These are phyloP conservation scores for Tetropium fuscum DNA, from an alignment of 2,888 invertebrate species.

Conservation along the genomic window DNA sequence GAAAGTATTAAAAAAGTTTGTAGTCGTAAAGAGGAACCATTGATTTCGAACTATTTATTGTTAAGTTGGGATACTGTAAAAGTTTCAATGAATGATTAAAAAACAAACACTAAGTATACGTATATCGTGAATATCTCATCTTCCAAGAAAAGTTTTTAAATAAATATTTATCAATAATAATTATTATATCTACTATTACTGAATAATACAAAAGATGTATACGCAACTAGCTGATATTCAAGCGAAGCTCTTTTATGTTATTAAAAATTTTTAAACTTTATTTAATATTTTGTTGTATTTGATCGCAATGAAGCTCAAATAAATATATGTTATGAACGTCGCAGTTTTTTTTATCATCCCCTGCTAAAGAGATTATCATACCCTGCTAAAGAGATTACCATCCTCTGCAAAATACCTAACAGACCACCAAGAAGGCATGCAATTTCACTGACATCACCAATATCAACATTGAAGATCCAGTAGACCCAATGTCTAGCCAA, in stretches of 20 bases:
- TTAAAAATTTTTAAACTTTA: conserved; percentile 77
- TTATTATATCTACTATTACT: conserved; percentile 68
- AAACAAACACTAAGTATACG: conserved; percentile 83
- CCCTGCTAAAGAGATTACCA: too few relatives aligned
- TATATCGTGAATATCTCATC: conserved; percentile 75
- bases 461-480: too few relatives aligned
- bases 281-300: conserved; percentile 88
- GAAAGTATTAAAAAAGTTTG: conserved; percentile 50
- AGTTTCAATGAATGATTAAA: conserved; percentile 52
- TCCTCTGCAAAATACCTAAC: too few relatives aligned
- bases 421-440: too few relatives aligned
- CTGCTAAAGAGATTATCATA: too few relatives aligned
- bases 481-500: too few relatives aligned
- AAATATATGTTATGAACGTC: conserved; percentile 84
- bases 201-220: conserved; percentile 79
- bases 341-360: conserved; percentile 32
- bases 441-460: too few relatives aligned
- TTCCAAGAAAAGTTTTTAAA: conserved; percentile 69
- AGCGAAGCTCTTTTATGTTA: conserved; percentile 78
- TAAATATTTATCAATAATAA: conserved; percentile 67
- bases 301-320: conserved; percentile 89
- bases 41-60: conserved; percentile 47
- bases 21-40: conserved; percentile 45
- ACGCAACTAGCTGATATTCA: conserved; percentile 75
- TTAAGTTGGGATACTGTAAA: conserved; percentile 47